phyloP scores from a whole-genome alignment of 2,888 invertebrate species.

The Cylloceria caligata region DNA sequence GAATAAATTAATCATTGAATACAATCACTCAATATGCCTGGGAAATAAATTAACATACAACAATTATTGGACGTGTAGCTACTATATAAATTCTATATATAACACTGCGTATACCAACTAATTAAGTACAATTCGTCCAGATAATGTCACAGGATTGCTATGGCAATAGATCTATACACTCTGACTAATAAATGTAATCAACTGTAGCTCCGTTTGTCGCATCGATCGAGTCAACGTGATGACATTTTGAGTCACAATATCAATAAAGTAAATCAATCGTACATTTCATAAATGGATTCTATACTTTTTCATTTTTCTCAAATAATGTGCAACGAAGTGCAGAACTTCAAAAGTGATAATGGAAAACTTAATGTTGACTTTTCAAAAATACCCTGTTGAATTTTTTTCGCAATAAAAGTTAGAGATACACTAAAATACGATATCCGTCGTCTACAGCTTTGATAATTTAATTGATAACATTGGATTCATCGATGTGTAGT shows the following conservation, averaged over 20 bases:
- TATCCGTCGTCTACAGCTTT: conserved; percentile 3
- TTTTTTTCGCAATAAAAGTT: conserved; percentile 32
- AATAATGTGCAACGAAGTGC: conserved; percentile 36
- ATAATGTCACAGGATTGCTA: conserved; percentile 46
- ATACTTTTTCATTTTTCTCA: conserved; percentile 6
- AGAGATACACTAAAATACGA: conserved; percentile 1
- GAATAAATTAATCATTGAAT: conserved; percentile 58
- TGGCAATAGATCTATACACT: conserved; percentile 48
- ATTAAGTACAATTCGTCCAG: conserved; percentile 64
- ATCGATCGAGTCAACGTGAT: conserved; percentile 6
- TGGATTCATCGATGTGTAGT: conserved; percentile 10
- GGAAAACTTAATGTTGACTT: conserved; percentile 42
- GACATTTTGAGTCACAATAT: conserved; percentile 18
- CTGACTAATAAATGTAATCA: conserved; percentile 48
- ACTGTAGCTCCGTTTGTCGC: conserved; percentile 36
- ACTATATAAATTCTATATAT: conserved; percentile 59
- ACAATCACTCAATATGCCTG: conserved; percentile 32
- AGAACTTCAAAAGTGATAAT: conserved; percentile 46
- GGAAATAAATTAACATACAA: conserved; percentile 58
- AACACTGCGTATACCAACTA: conserved; percentile 52
- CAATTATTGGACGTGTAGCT: conserved; percentile 57
- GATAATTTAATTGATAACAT: conserved; percentile 22
- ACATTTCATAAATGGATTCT: conserved; percentile 46
- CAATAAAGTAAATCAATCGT: conserved; percentile 23
- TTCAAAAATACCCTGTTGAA: conserved; percentile 64